phyloP scores from a whole-genome alignment of 2,113 vertebrate genomes.

The Verasper variegatus region DNA sequence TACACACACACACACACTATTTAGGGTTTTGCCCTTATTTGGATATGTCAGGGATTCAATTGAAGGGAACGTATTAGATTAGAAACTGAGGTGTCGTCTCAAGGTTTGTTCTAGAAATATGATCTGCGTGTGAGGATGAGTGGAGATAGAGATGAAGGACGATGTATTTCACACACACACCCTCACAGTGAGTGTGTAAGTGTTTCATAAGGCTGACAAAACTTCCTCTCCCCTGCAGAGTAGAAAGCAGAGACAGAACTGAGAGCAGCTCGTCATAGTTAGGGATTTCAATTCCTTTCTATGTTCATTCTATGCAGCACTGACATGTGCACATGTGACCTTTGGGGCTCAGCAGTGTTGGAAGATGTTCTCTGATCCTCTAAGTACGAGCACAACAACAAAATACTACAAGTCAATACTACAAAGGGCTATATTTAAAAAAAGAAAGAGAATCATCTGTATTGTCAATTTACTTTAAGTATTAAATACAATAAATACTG shows the following conservation, averaged over 20 bases:
- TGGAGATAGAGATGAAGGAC: constrained; percentile 2
- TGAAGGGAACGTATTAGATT: constrained; percentile 19
- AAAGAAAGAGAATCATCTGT: too few relatives aligned
- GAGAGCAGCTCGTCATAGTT: constrained; percentile 40
- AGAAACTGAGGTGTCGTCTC: constrained; percentile 1
- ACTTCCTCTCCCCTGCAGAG: constrained; percentile 67
- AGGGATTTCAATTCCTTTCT: constrained; percentile 57
- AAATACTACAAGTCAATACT: too few relatives aligned
- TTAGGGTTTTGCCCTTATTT: constrained; percentile 81
- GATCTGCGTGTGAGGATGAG: neutral
- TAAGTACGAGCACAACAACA: too few relatives aligned
- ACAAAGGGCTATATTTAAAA: too few relatives aligned
- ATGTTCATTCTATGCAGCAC: neutral
- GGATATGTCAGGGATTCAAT: constrained; percentile 61
- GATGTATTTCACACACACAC: constrained; percentile 20
- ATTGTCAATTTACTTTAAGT: neutral
- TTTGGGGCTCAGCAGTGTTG: too few relatives aligned
- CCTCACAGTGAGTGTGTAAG: constrained; percentile 10
- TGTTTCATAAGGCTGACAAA: constrained; percentile 62
- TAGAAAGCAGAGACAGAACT: constrained; percentile 35
- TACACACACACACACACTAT: neutral
- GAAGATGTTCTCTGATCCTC: too few relatives aligned
- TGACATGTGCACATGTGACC: neutral
- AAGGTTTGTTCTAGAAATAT: neutral
- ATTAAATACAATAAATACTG: too few relatives aligned